A percentile compares a stretch with the other conserved stretches of the same genome.
Conservation (phyloP, 2,113 vertebrate species). For the Phylloscopus trochilus region DNA sequence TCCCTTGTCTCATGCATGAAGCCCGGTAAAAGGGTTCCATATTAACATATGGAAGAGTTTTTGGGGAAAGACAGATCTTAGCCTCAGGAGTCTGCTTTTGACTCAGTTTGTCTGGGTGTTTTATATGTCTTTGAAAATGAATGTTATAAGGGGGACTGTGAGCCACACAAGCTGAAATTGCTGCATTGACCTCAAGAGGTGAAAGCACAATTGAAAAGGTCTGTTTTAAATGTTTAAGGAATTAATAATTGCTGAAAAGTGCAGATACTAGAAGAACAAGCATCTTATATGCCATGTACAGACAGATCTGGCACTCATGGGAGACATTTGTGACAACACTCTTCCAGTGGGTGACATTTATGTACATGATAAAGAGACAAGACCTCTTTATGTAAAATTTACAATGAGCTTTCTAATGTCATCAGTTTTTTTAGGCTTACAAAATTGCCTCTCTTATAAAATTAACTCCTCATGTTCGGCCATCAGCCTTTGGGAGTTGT, state of each 20-base stretch:
- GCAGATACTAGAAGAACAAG: conserved; percentile 18
- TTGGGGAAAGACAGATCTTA: background rate
- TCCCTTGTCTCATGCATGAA: conserved; percentile 37
- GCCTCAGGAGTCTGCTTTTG: conserved; percentile 45
- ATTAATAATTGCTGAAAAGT: conserved; percentile 56
- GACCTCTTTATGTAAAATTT: conserved; percentile 52
- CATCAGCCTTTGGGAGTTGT: background rate
- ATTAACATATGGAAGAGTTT: conserved; percentile 46
- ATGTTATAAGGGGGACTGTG: background rate
- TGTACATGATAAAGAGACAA: conserved; percentile 36
- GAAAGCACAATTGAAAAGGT: conserved; percentile 40
- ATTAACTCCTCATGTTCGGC: background rate
- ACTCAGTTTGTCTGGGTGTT: background rate
- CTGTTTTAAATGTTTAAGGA: conserved; percentile 57
- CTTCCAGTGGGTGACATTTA: conserved; percentile 67
- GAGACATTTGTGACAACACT: conserved; percentile 65
- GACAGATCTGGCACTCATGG: conserved; percentile 39
- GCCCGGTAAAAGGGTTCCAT: conserved; percentile 3
- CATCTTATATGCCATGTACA: background rate
- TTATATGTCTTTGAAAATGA: conserved; percentile 28
- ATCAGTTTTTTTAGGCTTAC: conserved; percentile 14
- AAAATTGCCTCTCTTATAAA: background rate
- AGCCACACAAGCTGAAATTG: background rate
- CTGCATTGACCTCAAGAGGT: conserved; percentile 29
- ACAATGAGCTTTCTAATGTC: conserved; percentile 39